Evolutionary conservation across 2,888 invertebrate genomes (phyloP).

Genomic region (Atethmia centrago): DNA sequence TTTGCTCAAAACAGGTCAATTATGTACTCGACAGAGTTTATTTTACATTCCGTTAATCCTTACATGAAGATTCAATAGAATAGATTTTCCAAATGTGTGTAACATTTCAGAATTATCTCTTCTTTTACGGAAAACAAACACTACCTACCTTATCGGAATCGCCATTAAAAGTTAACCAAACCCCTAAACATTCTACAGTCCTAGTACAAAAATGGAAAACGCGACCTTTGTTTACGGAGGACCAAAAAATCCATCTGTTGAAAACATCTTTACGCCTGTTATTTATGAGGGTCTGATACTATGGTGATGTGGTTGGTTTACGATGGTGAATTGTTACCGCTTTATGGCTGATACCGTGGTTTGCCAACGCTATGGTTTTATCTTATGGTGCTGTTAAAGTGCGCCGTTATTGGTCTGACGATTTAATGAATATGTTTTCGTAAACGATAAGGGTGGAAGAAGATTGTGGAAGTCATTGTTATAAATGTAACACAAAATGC

Average conservation of each 20-base stretch:
- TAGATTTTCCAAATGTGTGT: not conserved
- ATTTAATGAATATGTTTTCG: constrained; percentile 61
- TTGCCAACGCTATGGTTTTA: constrained; percentile 60
- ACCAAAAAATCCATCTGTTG: constrained; percentile 64
- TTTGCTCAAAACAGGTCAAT: constrained; percentile 28
- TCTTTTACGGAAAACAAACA: not conserved
- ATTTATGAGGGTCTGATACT: constrained; percentile 69
- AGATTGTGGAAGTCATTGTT: constrained; percentile 34
- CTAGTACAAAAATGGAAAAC: constrained; percentile 49
- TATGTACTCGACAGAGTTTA: constrained; percentile 27
- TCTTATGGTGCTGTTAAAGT: constrained; percentile 66
- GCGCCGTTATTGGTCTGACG: constrained; percentile 61
- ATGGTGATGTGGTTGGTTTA: constrained; percentile 73
- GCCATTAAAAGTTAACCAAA: constrained; percentile 24
- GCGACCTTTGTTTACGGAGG: constrained; percentile 49
- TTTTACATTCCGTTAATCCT: constrained; percentile 30
- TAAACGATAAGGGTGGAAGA: constrained; percentile 54
- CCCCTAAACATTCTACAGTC: constrained; percentile 29
- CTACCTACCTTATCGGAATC: not conserved
- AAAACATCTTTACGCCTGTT: constrained; percentile 72
- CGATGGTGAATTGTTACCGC: constrained; percentile 75
- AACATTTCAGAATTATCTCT: constrained; percentile 12
- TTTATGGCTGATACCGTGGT: constrained; percentile 68
- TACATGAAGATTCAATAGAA: not conserved
- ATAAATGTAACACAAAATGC: not conserved